phyloP scores from a whole-genome alignment of 2,797 vertebrate species.

The Enteromius mattozi region DNA sequence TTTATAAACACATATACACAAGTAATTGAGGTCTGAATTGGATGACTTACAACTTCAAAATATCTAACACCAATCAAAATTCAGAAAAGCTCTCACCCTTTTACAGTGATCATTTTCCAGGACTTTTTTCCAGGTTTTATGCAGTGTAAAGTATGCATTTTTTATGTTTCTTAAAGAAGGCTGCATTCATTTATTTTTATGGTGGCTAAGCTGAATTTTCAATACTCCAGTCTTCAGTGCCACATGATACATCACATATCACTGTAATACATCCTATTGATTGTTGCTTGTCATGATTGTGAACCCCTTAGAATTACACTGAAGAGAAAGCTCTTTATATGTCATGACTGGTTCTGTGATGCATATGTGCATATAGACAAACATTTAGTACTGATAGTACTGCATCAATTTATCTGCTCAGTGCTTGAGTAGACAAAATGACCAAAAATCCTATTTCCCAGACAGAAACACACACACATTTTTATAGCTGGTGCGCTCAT shows the following conservation, averaged over 20 bases:
- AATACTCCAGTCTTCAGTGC: neutral
- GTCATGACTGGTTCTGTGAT: neutral
- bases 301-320: neutral
- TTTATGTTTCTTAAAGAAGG: neutral
- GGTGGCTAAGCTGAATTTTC: neutral
- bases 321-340: neutral
- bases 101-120: neutral
- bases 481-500: slow-evolving; percentile 19
- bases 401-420: neutral
- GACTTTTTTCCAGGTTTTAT: neutral
- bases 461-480: neutral
- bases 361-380: neutral
- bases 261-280: neutral
- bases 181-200: neutral
- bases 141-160: too few species aligned
- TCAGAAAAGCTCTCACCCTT: neutral
- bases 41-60: neutral
- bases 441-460: neutral
- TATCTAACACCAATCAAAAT: neutral
- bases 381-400: neutral
- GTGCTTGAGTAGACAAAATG: neutral
- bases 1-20: neutral
- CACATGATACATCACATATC: neutral
- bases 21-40: neutral
- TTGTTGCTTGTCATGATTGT: neutral